Base-by-base conservation (phyloP, 2,113 vertebrate species). In the Bufo bufo region DNA sequence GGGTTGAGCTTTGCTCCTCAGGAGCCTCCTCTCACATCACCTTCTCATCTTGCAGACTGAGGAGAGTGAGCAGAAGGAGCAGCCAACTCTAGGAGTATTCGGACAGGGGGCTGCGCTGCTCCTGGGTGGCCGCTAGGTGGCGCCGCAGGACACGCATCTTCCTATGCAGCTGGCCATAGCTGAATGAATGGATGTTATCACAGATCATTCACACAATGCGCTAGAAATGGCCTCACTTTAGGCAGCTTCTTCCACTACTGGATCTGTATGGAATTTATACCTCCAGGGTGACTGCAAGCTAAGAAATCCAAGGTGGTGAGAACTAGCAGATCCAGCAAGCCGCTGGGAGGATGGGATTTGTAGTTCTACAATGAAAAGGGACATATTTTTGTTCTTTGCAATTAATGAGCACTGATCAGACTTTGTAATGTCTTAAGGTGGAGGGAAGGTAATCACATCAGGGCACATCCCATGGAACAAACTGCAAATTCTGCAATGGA, bases 111-210 rank as follows among this genome's bases (percentile, higher is more conserved):
- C 12, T 69, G 72, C 19, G 65, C 58, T 54, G 6, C n/a, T 58
- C 2, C 4, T 8, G 14, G 59, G 72, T 43, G 72, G 71, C 82
- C 82, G 23, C 82, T 89, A 89, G 87, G 84, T 89, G 87, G 50
- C 59, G 82, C 56, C 49, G 72, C 81, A 84, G 49, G 47, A 84
- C 81, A 65, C 23, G 17, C 16, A 33, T 87, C 17, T 19, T 43
- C 0, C 59, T 17, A 19, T 66, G 74, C 75, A 14, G 43, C 20
- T 23, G 84, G 8, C 20, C 12, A 6, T n/a, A n/a, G 65, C 23
- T 66, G 65, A 14, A 6, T 43, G 33, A 43, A 9, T 45, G 47
- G n/a, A 69, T 9, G 66, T 0, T 75, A 75, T 33, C 33, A 12
- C 14, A 78, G 75, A 54, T 14, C 7, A 13, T 47, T 78, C 77